These are phyloP conservation scores for Xerus rutilus DNA, from an alignment of 2,797 vertebrate genomes.

Conservation along the genomic window DNA sequence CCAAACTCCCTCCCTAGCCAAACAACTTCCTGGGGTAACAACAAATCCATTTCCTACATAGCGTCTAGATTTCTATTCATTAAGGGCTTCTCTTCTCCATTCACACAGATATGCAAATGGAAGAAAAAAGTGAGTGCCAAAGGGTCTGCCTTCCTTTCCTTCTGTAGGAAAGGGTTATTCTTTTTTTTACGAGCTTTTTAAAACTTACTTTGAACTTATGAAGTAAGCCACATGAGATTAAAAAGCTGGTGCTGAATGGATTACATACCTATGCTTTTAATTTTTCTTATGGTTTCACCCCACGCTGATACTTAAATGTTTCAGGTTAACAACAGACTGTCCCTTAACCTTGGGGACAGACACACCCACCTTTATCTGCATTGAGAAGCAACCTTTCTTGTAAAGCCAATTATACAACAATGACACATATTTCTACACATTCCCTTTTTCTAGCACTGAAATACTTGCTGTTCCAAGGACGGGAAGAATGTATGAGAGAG, in stretches of 20 bases:
- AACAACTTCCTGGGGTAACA: neutral
- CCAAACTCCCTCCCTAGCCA: neutral
- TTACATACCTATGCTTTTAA: neutral
- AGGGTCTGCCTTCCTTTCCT: neutral
- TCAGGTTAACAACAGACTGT: neutral
- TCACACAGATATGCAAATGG: neutral
- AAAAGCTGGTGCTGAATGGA: neutral
- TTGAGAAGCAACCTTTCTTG: neutral
- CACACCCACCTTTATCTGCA: neutral
- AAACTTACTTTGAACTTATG: constrained; percentile 33
- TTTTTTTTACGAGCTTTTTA: neutral
- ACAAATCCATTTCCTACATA: neutral
- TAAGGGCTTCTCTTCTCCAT: neutral
- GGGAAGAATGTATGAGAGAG: neutral
- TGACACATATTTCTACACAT: accelerated
- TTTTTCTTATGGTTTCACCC: neutral
- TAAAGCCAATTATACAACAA: neutral
- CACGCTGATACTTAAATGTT: neutral
- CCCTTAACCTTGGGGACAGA: neutral
- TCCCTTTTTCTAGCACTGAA: neutral
- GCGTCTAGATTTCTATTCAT: neutral
- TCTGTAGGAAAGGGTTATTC: neutral
- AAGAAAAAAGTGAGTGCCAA: neutral
- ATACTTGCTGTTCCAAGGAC: neutral
- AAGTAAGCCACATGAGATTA: neutral